Evolutionary conservation across 2,797 vertebrate genomes (phyloP), one percentile per base, ranked within the genome.

Genomic region (Sebastes melanostomus): DNA sequence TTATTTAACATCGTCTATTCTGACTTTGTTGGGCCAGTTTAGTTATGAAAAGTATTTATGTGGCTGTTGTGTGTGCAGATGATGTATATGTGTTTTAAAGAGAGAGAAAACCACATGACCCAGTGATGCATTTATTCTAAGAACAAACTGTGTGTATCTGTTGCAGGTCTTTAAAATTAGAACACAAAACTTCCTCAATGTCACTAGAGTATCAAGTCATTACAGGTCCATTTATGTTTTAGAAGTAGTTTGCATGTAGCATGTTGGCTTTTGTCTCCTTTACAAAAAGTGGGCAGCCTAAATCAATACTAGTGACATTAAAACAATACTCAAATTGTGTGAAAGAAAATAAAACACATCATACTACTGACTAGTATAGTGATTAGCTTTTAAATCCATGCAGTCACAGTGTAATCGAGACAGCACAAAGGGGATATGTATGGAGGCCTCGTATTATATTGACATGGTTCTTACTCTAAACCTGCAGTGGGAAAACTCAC

Each of bases 401-500:
- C 11, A 34, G 8, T 56, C 6, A 54, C 2, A 65, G 6, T 71
- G 25, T 38, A 60, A n/a, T 30, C 5, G 7, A 32, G 4, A 22
- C 29, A 60, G 7, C 16, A 20, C 20, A 67, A 24, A 66, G 8
- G 13, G 12, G 1, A 25, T 42, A 42, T 18, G 42, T 4, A 38
- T 61, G 4, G 38, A 34, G 20, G 38, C n/a, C 10, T 67, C 1
- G 0, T 22, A n/a, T 50, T 52, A 36, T 56, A 14, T 5, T 27
- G 2, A 55, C 25, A 29, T 22, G 8, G 4, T 29, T 32, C 22
- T 24, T 46, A 9, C 2, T 63, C 73, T 18, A 30, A 75, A 34
- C 5, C 25, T 50, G 9, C 4, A 61, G 9, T 8, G 1, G 4
- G 12, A 42, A 70, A 91, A 93, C 96, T 96, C 91, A 99, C 98